These are phyloP conservation scores for Botia kubotai DNA, from an alignment of 2,797 vertebrate species.

Conservation along the genomic window DNA sequence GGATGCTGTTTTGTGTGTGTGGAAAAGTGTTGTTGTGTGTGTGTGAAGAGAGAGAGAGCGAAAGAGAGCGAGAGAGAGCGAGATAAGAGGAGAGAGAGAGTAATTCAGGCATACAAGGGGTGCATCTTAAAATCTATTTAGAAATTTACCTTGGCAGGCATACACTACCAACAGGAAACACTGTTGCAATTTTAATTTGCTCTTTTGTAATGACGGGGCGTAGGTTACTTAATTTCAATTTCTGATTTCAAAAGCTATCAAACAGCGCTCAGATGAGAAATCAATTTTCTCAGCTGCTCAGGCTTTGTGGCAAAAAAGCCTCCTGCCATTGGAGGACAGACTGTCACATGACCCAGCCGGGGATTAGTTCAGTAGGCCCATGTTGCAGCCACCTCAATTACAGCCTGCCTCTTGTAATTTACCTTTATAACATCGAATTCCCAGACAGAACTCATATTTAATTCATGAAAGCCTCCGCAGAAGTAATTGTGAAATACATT, in stretches of 20 bases:
- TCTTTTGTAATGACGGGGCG: slow-evolving; percentile 97
- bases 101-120: slow-evolving; percentile 52
- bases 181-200: slow-evolving; percentile 97
- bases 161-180: slow-evolving; percentile 85
- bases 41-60: background rate
- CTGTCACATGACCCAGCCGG: slow-evolving; percentile 88
- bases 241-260: slow-evolving; percentile 99
- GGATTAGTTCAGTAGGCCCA: slow-evolving; percentile 98
- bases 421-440: slow-evolving; percentile 99
- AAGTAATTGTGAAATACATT: slow-evolving; percentile 99
- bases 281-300: slow-evolving; percentile 99
- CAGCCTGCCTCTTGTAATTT: slow-evolving; percentile 99
- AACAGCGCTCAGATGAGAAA: slow-evolving; percentile 99
- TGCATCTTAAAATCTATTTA: slow-evolving; percentile 88
- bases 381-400: slow-evolving; percentile 99
- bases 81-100: slow-evolving; percentile 61
- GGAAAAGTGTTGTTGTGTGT: slow-evolving; percentile 1
- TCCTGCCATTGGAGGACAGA: slow-evolving; percentile 84
- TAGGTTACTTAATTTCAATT: slow-evolving; percentile 99
- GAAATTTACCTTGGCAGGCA: slow-evolving; percentile 89
- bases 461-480: slow-evolving; percentile 97
- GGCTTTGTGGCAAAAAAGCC: slow-evolving; percentile 88
- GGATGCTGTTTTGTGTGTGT: slow-evolving; percentile 13
- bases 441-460: slow-evolving; percentile 99
- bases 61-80: slow-evolving; percentile 13